Percentiles rank a stretch among this genome's conserved stretches.
phyloP scores from a whole-genome alignment of 2,797 vertebrate species.

The Sylvia borin region DNA sequence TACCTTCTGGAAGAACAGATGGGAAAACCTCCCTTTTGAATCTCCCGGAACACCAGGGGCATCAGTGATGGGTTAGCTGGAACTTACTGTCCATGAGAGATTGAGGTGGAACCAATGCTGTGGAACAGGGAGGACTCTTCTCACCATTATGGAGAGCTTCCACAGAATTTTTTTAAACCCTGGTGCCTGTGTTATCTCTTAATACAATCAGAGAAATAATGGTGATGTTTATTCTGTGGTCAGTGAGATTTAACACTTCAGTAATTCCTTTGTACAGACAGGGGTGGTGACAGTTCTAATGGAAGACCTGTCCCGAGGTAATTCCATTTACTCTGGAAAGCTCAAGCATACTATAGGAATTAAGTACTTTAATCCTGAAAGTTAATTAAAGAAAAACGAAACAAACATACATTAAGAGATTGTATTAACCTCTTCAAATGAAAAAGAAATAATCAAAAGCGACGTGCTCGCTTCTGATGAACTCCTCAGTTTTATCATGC shows the following conservation, averaged over 20 bases:
- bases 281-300: not conserved
- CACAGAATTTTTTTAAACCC: not conserved
- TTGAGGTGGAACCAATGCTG: not conserved
- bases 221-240: not conserved
- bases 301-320: not conserved
- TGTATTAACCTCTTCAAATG: not conserved
- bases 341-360: not conserved
- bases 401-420: not conserved
- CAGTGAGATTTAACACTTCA: not conserved
- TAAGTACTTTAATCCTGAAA: slow-evolving; percentile 2
- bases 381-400: not conserved
- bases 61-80: fast-evolving
- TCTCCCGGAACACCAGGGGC: not conserved
- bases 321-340: not conserved
- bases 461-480: not conserved
- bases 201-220: not conserved
- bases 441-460: not conserved
- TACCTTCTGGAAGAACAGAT: not conserved
- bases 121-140: not conserved
- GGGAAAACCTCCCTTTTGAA: not conserved
- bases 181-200: not conserved
- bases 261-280: not conserved
- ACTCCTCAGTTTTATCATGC: not conserved
- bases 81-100: not conserved
- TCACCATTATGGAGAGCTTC: not conserved